Percentiles rank a stretch among this genome's conserved stretches.
Conservation (phyloP, 2,113 vertebrate genomes). For the Neotragus moschatus region DNA sequence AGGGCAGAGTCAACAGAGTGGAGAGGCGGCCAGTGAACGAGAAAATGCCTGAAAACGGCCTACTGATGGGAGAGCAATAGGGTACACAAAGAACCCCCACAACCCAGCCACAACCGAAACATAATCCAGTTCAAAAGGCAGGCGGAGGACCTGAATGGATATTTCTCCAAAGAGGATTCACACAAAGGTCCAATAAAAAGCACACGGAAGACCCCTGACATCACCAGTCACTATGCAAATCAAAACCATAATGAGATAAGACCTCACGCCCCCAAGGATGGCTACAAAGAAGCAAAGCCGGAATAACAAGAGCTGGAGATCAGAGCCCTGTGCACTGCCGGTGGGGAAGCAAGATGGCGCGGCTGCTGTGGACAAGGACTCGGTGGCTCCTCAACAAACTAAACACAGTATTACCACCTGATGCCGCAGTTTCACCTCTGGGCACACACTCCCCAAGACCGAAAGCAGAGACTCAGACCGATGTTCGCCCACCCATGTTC, state of each 20-base stretch:
- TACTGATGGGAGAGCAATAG: neutral
- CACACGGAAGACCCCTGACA: fast-evolving
- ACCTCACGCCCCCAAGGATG: neutral
- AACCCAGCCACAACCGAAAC: neutral
- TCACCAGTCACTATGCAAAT: neutral
- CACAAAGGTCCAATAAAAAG: fast-evolving
- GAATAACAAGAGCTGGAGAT: fast-evolving
- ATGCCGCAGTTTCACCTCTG: too few relatives aligned
- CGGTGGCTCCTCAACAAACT: neutral
- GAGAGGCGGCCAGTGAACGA: neutral
- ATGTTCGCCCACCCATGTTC: neutral
- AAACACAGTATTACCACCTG: fast-evolving
- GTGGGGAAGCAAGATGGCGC: fast-evolving
- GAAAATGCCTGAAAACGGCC: neutral
- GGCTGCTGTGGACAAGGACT: fast-evolving
- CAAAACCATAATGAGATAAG: fast-evolving
- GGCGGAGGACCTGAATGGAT: neutral
- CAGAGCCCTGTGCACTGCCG: fast-evolving
- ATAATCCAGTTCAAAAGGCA: neutral
- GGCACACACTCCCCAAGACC: fast-evolving
- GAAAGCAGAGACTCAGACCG: neutral
- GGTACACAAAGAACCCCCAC: neutral
- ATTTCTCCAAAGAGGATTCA: neutral
- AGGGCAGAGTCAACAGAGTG: neutral
- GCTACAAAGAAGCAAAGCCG: fast-evolving